phyloP scores from a whole-genome alignment of 1,140 invertebrate genomes.

The Zaprionus taronus region DNA sequence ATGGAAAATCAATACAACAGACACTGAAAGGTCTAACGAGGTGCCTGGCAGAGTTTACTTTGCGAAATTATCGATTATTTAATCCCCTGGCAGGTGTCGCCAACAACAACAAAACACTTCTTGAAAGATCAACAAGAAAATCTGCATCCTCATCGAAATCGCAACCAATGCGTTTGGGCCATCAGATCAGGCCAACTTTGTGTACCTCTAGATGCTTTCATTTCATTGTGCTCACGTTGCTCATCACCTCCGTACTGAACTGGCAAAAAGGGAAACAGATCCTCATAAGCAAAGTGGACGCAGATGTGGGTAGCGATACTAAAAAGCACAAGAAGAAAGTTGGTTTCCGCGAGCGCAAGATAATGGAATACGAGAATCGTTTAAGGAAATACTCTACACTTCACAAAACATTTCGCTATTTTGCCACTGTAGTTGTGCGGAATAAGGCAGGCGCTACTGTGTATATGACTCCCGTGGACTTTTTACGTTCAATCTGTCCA shows the following conservation, averaged over 20 bases:
- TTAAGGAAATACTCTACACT: constrained; percentile 97
- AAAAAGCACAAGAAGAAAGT: constrained; percentile 92
- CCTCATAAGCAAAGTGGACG: constrained; percentile 83
- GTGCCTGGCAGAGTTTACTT: constrained; percentile 26
- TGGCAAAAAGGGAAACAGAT: constrained; percentile 81
- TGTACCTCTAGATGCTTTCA: constrained; percentile 83
- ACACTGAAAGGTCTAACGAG: constrained; percentile 46
- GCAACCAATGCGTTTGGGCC: constrained; percentile 85
- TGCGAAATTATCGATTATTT: constrained; percentile 30
- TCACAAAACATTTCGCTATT: constrained; percentile 99
- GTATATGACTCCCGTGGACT: constrained; percentile 99
- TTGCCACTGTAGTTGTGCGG: constrained; percentile 96
- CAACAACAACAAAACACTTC: constrained; percentile 15
- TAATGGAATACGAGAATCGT: constrained; percentile 99
- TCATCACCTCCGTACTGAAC: constrained; percentile 80
- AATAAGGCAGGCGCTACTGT: constrained; percentile 90
- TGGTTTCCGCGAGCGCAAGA: constrained; percentile 97
- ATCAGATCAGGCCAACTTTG: constrained; percentile 82
- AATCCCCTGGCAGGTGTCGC: constrained; percentile 27
- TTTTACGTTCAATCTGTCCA: constrained; percentile 97
- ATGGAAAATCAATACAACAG: constrained; percentile 55
- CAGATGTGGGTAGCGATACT: constrained; percentile 85
- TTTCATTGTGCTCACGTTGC: constrained; percentile 69
- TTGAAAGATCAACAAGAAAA: constrained; percentile 14
- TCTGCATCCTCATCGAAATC: not conserved